Base-by-base conservation (phyloP, 1,140 invertebrate genomes). In the Polyergus mexicanus region DNA sequence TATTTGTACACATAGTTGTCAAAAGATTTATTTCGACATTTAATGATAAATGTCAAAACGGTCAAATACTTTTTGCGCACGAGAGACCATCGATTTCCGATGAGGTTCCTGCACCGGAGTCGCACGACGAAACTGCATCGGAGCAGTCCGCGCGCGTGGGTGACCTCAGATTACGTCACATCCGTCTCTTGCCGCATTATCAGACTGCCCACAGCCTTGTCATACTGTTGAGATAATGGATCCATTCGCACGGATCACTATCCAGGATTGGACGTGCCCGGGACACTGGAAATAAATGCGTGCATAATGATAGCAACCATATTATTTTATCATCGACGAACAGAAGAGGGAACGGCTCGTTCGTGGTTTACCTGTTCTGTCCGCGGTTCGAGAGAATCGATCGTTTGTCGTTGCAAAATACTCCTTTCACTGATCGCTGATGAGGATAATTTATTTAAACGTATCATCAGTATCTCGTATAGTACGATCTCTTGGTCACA, bases 121-220 rank as follows among this genome's bases (percentile, higher is more conserved):
- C 2, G 44, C 56, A 32, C 84, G 87, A 66, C 84, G 77, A 86
- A 77, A 62, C 72, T 51, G 71, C 51, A 78, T 56, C 71, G 77
- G 68, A 71, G 60, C 41, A 76, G 47, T 58, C 83, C 84, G 81
- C 89, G 87, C 84, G 92, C 94, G 94, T 94, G 91, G 93, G 94
- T 95, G 94, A 94, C 94, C 94, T 95, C 94, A 93, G 92, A 92
- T 95, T 94, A 92, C 94, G 93, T 95, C 93, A 95, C 90, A 93
- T 95, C 94, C 94, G 94, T 93, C 93, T 92, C 92, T 93, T 93
- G 94, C 92, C 86, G 92, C 90, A 94, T 94, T 93, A 94, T 89
- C 87, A 92, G 91, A 94, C 93, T 93, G 93, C 92, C 92, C 92
- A 95, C 93, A 94, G 91, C 93, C 94, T 94, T 94, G 93, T 94